Conservation (phyloP, 30 jellyfish, hydroid and myxozoan species). For the Turritopsis dohrnii region DNA sequence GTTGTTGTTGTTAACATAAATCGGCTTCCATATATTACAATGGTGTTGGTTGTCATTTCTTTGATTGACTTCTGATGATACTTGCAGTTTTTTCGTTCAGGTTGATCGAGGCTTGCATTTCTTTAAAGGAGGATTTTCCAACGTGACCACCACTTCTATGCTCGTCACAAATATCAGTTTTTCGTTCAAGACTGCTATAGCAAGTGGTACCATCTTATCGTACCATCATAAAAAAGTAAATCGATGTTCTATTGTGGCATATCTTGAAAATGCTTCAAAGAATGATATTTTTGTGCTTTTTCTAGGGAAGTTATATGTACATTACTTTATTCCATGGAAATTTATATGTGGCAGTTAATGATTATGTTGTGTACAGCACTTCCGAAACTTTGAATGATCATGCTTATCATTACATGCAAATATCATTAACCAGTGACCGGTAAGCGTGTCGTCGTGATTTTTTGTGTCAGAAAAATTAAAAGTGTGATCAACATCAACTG, state of each 20-base stretch:
- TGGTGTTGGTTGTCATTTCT: background rate
- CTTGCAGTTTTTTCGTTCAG: background rate
- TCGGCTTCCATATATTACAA: too few species aligned
- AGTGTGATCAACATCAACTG: too few species aligned
- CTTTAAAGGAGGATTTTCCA: constrained; percentile 14
- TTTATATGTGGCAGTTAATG: constrained; percentile 42
- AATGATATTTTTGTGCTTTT: background rate
- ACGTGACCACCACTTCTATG: background rate
- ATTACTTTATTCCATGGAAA: constrained; percentile 67
- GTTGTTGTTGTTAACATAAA: too few species aligned
- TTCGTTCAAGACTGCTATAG: constrained; percentile 2
- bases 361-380: constrained; percentile 39
- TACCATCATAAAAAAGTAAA: background rate
- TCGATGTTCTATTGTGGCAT: background rate
- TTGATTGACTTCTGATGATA: background rate
- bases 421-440: constrained; percentile 45
- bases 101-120: constrained; percentile 2
- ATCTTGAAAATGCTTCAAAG: background rate
- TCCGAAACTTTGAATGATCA: constrained; percentile 52
- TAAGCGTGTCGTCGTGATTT: constrained; percentile 24
- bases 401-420: constrained; percentile 27
- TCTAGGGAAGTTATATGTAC: constrained; percentile 57
- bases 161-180: background rate
- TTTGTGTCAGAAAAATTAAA: too few species aligned
- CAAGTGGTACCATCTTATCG: constrained; percentile 11